phyloP scores from a whole-genome alignment of 2,888 invertebrate genomes.

The Marasmarcha lunaedactyla region DNA sequence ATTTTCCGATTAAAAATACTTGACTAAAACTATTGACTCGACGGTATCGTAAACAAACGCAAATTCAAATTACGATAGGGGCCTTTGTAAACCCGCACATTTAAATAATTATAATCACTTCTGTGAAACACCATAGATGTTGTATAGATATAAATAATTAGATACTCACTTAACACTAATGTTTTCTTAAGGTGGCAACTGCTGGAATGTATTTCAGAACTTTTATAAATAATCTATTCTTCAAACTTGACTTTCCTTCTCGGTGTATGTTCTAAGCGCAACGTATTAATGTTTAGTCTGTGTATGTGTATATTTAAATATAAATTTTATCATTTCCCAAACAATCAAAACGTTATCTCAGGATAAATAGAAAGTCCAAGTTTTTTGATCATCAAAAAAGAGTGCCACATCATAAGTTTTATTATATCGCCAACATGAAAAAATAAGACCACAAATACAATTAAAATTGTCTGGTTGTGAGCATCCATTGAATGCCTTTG shows the following conservation, averaged over 20 bases:
- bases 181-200: background rate
- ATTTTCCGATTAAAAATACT: too few species aligned
- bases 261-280: background rate
- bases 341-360: too few species aligned
- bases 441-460: too few species aligned
- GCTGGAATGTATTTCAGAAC: background rate
- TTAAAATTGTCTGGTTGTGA: too few species aligned
- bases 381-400: too few species aligned
- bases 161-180: background rate
- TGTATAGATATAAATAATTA: slow-evolving; percentile 19
- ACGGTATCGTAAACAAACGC: background rate
- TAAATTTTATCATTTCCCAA: too few species aligned
- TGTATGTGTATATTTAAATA: background rate
- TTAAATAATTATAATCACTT: slow-evolving; percentile 1
- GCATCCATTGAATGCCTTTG: too few species aligned
- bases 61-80: background rate
- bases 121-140: slow-evolving; percentile 26
- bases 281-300: background rate
- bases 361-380: too few species aligned
- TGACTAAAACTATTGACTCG: too few species aligned
- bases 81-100: slow-evolving; percentile 1
- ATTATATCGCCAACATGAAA: too few species aligned
- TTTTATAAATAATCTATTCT: background rate
- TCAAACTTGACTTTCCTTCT: background rate
- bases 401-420: too few species aligned